Percentiles rank a stretch among this genome's conserved stretches.
Evolutionary conservation across 2,113 vertebrate species (phyloP).

Genomic region (Corydoras maculifer): DNA sequence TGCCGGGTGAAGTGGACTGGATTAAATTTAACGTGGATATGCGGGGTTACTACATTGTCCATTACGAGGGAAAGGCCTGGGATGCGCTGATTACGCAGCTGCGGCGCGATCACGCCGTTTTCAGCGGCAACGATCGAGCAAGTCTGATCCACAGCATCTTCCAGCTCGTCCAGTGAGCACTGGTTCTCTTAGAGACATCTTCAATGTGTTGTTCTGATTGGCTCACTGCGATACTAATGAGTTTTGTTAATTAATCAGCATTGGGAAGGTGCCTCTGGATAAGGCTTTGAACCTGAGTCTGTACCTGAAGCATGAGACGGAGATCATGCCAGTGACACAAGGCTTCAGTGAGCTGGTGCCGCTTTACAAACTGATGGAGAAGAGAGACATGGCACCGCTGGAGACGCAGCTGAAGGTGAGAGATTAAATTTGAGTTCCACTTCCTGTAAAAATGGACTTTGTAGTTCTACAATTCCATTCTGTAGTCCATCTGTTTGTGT

Average conservation of each 20-base stretch:
- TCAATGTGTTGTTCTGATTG: too few relatives aligned
- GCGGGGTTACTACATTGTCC: constrained; percentile 88
- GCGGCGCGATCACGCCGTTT: constrained; percentile 61
- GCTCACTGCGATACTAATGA: too few relatives aligned
- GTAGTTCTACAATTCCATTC: too few relatives aligned
- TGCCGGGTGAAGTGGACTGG: constrained; percentile 79
- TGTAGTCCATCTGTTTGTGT: too few relatives aligned
- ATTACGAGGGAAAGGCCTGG: constrained; percentile 79
- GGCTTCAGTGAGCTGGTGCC: constrained; percentile 77
- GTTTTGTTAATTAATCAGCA: constrained; percentile 49
- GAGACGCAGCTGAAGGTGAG: constrained; percentile 69
- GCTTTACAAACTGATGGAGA: constrained; percentile 85
- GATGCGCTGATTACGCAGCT: constrained; percentile 69
- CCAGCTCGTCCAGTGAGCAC: constrained; percentile 81
- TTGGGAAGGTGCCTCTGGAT: constrained; percentile 72
- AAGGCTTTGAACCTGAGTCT: constrained; percentile 79
- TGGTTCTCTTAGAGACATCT: background rate
- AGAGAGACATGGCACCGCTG: constrained; percentile 68
- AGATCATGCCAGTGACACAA: constrained; percentile 78
- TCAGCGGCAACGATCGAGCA: constrained; percentile 80
- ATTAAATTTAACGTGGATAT: constrained; percentile 87
- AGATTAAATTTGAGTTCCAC: background rate
- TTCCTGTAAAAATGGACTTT: too few relatives aligned
- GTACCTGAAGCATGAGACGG: constrained; percentile 78
- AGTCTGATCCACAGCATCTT: constrained; percentile 82